phyloP scores from a whole-genome alignment of 1,140 invertebrate genomes.

The Meloidogyne hapla region DNA sequence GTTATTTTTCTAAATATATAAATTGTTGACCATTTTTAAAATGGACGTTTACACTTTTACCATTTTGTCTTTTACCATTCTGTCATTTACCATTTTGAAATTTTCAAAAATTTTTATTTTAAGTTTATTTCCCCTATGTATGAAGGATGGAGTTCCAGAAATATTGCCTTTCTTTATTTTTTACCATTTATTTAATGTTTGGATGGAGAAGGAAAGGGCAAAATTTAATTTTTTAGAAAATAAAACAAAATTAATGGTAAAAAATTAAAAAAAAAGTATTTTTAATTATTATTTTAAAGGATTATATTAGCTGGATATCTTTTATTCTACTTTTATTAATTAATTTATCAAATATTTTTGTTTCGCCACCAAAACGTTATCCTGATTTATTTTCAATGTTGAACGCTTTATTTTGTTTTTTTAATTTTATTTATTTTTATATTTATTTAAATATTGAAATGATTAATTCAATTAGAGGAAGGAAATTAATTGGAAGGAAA shows the following conservation, averaged over 20 bases:
- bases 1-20: constrained; percentile 28
- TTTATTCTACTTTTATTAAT: constrained; percentile 20
- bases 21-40: constrained; percentile 36
- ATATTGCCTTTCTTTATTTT: constrained; percentile 46
- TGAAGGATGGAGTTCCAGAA: constrained; percentile 46
- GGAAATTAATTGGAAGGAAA: not conserved
- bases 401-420: constrained; percentile 34
- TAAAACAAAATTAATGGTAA: too few relatives aligned
- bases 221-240: not conserved
- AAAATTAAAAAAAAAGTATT: not conserved
- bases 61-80: constrained; percentile 33
- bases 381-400: constrained; percentile 34
- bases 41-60: too few relatives aligned
- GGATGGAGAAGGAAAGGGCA: not conserved
- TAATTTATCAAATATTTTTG: constrained; percentile 28
- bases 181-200: constrained; percentile 32
- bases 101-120: not conserved
- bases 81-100: too few relatives aligned
- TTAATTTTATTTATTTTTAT: constrained; percentile 24
- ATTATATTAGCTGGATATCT: not conserved
- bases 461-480: constrained; percentile 1
- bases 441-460: constrained; percentile 21
- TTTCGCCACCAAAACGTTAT: constrained; percentile 24
- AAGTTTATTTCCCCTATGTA: not conserved
- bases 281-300: not conserved